Base-by-base conservation (phyloP, 2,888 invertebrate species). In the Agrotis clavis region DNA sequence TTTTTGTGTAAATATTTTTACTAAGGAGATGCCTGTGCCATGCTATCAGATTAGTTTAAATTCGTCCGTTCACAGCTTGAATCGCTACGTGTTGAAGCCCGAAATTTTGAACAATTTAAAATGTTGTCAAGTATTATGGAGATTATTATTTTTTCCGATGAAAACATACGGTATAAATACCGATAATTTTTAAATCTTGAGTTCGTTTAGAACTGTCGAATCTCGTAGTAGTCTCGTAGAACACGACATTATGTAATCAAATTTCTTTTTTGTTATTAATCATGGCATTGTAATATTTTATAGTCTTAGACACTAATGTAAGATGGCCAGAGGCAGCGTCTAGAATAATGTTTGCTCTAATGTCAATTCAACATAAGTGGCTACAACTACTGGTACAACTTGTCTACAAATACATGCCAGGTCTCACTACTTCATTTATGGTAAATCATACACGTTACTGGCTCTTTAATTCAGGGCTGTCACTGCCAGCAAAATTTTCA, bases 1-100 rank as follows among this genome's bases (percentile, higher is more conserved):
- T 54, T 57, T 74, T 62, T 25, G n/a, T 21, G 48, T 62, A 70
- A 80, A 76, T 81, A 70, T 78, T 80, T 69, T 62, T 47, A 62
- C 3, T 62, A 9, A n/a, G 19, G 19, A 30, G 30, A 59, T 60
- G 48, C n/a, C n/a, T 16, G 13, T 14, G 9, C 41, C 11, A 41
- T 41, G 41, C 41, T 2, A 41, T 41, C 41, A 41, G 9, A 41
- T 4, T 41, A 41, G 11, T 41, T 41, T 41, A 41, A 41, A 41
- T 41, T 35, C 41, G 9, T 41, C 9, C 4, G 2, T 41, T 41
- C 41, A 41, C 41, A 41, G 9, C 41, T 11, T 41, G 1, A 41
- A 41, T 11, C 9, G 41, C 41, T 9, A 41, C 9, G 41, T 35
- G 9, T 35, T 35, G 35, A 35, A 35, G 35, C 35, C 7, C 9